phyloP scores from a whole-genome alignment of 2,888 invertebrate species.

The Leuctra nigra region DNA sequence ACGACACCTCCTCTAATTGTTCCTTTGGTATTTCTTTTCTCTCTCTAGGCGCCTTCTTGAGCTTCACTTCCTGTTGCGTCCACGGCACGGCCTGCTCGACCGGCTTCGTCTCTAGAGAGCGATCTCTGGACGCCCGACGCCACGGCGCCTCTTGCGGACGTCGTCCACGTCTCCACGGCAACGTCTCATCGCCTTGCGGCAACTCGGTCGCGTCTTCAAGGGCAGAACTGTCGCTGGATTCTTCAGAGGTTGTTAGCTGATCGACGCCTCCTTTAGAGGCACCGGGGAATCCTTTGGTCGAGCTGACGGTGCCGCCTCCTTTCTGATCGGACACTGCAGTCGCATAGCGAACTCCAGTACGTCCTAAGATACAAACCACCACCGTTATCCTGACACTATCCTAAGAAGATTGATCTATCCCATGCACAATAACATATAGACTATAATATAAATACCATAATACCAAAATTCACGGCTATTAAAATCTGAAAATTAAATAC shows the following conservation, averaged over 20 bases:
- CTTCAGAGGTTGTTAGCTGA: slow-evolving; percentile 16
- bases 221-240: slow-evolving; percentile 32
- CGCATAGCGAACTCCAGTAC: slow-evolving; percentile 44
- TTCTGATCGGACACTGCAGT: slow-evolving; percentile 40
- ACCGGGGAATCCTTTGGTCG: slow-evolving; percentile 29
- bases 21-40: slow-evolving; percentile 41
- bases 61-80: slow-evolving; percentile 24
- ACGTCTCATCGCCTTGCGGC: slow-evolving; percentile 47
- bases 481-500: too few relatives aligned
- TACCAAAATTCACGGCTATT: not conserved
- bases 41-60: slow-evolving; percentile 40
- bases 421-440: too few relatives aligned
- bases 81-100: slow-evolving; percentile 34
- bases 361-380: slow-evolving; percentile 38
- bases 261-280: slow-evolving; percentile 35
- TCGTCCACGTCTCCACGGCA: slow-evolving; percentile 44
- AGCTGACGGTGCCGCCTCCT: slow-evolving; percentile 33
- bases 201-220: slow-evolving; percentile 33
- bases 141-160: slow-evolving; percentile 2
- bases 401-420: too few relatives aligned
- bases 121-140: slow-evolving; percentile 38
- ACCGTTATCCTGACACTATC: not conserved
- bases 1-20: slow-evolving; percentile 43
- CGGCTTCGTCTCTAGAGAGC: slow-evolving; percentile 44
- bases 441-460: not conserved